These are phyloP conservation scores for Megamerina dolium DNA, from an alignment of 2,888 invertebrate species.

Conservation along the genomic window DNA sequence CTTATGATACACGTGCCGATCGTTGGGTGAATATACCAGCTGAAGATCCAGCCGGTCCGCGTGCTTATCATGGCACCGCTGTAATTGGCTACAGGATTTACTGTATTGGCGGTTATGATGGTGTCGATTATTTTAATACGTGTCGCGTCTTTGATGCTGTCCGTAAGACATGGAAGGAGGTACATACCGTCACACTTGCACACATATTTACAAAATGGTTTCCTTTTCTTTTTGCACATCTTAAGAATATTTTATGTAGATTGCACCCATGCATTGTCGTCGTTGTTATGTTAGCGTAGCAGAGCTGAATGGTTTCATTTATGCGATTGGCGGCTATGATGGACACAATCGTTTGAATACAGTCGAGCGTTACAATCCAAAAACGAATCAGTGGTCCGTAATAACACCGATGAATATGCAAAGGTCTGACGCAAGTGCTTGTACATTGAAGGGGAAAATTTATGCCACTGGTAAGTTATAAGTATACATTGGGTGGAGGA, in stretches of 20 bases:
- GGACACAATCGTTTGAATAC: slow-evolving; percentile 81
- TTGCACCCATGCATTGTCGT: slow-evolving; percentile 83
- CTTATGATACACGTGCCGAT: slow-evolving; percentile 84
- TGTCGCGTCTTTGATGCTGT: slow-evolving; percentile 84
- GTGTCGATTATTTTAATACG: slow-evolving; percentile 72
- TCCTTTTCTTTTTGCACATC: slow-evolving; percentile 1
- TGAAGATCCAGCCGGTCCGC: slow-evolving; percentile 74
- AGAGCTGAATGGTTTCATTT: slow-evolving; percentile 69
- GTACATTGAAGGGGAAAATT: slow-evolving; percentile 67
- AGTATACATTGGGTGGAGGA: background rate
- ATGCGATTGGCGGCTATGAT: slow-evolving; percentile 85
- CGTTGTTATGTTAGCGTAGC: slow-evolving; percentile 84
- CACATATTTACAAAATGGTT: background rate
- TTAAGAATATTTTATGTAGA: slow-evolving; percentile 39
- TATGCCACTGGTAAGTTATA: slow-evolving; percentile 39
- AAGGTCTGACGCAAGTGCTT: slow-evolving; percentile 86
- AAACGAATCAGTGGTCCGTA: slow-evolving; percentile 81
- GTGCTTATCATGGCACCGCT: slow-evolving; percentile 91
- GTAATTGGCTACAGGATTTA: slow-evolving; percentile 79
- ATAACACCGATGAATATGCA: slow-evolving; percentile 84
- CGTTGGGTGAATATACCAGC: slow-evolving; percentile 68
- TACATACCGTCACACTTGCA: slow-evolving; percentile 20
- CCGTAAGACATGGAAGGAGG: slow-evolving; percentile 77
- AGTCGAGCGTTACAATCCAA: slow-evolving; percentile 77
- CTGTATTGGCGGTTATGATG: slow-evolving; percentile 89